Base-by-base conservation (phyloP, 2,113 vertebrate genomes). In the Perognathus longimembris region DNA sequence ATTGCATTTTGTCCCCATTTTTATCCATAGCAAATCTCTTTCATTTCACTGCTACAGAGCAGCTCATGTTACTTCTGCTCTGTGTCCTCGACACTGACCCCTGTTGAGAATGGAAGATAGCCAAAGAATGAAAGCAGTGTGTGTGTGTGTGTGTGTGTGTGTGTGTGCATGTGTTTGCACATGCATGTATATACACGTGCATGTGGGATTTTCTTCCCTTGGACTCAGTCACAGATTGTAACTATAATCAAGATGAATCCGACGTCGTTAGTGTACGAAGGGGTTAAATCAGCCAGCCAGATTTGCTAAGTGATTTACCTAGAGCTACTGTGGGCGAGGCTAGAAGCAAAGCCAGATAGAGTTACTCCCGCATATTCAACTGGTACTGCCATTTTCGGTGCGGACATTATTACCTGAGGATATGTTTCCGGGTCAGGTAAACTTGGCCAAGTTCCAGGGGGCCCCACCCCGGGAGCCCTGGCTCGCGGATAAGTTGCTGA, bases 21-120 rank as follows among this genome's bases (percentile, higher is more conserved):
- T 84, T 93, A 17, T 92, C 81, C 92, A 0, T 88, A 45, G 83
- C 80, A 67, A 86, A 88, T 97, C 71, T 95, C 74, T 64, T 80
- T 38, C 91, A 12, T 82, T 71, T 86, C 70, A 84, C 30, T 63
- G 95, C 73, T 45, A 66, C n/a, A 61, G 78, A 85, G 73, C 67
- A 85, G 93, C 85, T 91, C 59, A 22, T 28, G 26, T 96, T 95
- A 96, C 94, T 77, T 30, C 71, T 88, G 59, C 79, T 73, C 84
- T 85, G 7, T 17, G 61, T 86, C 75, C 80, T 40, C 3, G 0
- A 69, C 1, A 2, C 78, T 45, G 78, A 82, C 77, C 81, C 40
- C 12, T 61, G n/a, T 42, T 61, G 57, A 59, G 94, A 74, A 28
- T 36, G 14, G 40, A 66, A 71, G 83, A 6, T 8, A 77, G 50